Base-by-base conservation (phyloP, 1,140 invertebrate species). In the Lethrus apterus region DNA sequence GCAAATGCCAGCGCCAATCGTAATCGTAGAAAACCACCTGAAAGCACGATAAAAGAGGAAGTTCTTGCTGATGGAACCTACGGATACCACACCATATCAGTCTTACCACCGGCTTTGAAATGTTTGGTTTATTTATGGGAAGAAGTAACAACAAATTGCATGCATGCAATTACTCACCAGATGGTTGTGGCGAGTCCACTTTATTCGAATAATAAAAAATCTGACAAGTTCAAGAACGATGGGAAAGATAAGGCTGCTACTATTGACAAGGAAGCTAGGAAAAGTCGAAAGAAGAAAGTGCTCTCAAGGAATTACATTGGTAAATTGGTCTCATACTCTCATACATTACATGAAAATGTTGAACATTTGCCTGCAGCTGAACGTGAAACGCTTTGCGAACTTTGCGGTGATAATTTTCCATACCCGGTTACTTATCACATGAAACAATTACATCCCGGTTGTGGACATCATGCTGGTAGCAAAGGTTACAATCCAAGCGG, bases 371-470 rank as follows among this genome's bases (percentile, higher is more conserved):
- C n/a, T n/a, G 10, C 19, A 8, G 48, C 59, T 20, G 54, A 50
- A 49, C 51, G 42, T 11, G 79, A 84, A 45, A 80, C 81, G 4
- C 63, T 76, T 20, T 98, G 93, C 65, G 93, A 97, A 64, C 71
- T 97, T 13, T 98, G 93, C 62, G 88, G 84, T 4, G 71, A 80
- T 36, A 73, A 74, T 62, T 80, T 83, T 58, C 77, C 86, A 42
- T 79, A 84, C 68, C 88, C 89, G 1, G 77, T 96, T 0, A 93
- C 89, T 0, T 87, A 89, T 54, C 93, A 98, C 65, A 93, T 98
- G 89, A 75, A 85, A 33, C 78, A 83, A 55, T 68, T 78, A 29
- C 93, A 97, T 73, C 85, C 86, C 2, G 93, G 93, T 1, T 96
- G 93, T 67, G 89, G 89, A 0, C 79, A 79, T 57, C 79, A 86